phyloP scores from a whole-genome alignment of 2,888 invertebrate genomes.

The Tetheella fluctuosa region DNA sequence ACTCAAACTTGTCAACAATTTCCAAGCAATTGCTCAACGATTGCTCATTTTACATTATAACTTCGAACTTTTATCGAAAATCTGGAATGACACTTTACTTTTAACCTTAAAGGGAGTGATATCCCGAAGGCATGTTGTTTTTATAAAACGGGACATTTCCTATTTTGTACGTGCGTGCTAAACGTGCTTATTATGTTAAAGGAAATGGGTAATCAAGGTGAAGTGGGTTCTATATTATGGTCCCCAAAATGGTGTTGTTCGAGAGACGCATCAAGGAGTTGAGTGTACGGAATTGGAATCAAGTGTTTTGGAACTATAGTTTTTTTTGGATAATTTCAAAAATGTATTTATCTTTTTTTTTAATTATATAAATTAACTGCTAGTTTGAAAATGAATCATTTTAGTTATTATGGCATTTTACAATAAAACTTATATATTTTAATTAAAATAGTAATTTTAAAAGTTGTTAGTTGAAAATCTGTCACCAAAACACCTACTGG shows the following conservation, averaged over 20 bases:
- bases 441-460: no score
- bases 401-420: no score
- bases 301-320: not conserved
- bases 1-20: not conserved
- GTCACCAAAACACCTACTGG: no score
- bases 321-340: no score
- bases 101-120: not conserved
- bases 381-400: no score
- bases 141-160: conserved; percentile 3
- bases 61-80: not conserved
- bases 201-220: conserved; percentile 4
- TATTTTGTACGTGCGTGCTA: not conserved
- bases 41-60: not conserved
- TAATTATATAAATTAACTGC: no score
- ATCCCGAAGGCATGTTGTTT: not conserved
- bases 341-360: not conserved
- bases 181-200: not conserved
- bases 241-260: not conserved
- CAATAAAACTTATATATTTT: no score
- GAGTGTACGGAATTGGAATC: not conserved
- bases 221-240: not conserved
- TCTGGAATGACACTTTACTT: not conserved
- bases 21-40: not conserved
- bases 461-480: no score
- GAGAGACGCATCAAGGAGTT: not conserved